Percentiles rank a stretch among this genome's conserved stretches.
Evolutionary conservation across 1,140 invertebrate species (phyloP).

Genomic region (Rhagoletis zephyria): DNA sequence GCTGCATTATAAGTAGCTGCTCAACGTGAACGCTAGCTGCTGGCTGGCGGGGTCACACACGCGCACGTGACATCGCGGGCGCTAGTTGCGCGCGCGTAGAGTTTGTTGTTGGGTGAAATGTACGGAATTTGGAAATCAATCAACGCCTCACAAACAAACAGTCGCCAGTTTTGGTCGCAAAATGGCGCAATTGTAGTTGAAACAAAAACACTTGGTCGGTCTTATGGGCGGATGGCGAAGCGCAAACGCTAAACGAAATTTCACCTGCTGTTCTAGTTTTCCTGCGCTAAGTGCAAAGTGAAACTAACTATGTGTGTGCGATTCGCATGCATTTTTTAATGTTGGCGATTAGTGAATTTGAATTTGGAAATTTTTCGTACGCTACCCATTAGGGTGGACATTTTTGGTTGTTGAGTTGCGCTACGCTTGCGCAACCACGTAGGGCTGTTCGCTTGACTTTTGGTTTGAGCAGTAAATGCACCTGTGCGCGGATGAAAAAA

Average conservation of each 20-base stretch:
- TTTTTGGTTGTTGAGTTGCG: slow-evolving; percentile 3
- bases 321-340: background rate
- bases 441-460: slow-evolving; percentile 1
- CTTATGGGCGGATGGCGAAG: slow-evolving; percentile 16
- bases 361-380: background rate
- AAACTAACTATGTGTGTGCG: slow-evolving; percentile 60
- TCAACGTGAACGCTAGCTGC: background rate
- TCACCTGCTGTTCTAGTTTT: slow-evolving; percentile 73
- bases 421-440: background rate
- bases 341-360: background rate
- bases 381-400: slow-evolving; percentile 16
- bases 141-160: background rate
- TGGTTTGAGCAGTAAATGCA: background rate
- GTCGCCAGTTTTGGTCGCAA: slow-evolving; percentile 39
- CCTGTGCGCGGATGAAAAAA: background rate
- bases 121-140: slow-evolving; percentile 47
- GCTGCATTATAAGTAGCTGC: slow-evolving; percentile 25
- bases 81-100: background rate
- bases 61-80: slow-evolving; percentile 65
- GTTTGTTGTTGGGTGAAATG: slow-evolving; percentile 13
- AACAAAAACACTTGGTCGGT: background rate
- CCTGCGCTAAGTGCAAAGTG: slow-evolving; percentile 62
- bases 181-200: slow-evolving; percentile 37
- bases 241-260: slow-evolving; percentile 60
- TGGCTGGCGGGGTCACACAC: slow-evolving; percentile 34